phyloP scores from a whole-genome alignment of 2,797 vertebrate genomes.

The Chaunax sp. region DNA sequence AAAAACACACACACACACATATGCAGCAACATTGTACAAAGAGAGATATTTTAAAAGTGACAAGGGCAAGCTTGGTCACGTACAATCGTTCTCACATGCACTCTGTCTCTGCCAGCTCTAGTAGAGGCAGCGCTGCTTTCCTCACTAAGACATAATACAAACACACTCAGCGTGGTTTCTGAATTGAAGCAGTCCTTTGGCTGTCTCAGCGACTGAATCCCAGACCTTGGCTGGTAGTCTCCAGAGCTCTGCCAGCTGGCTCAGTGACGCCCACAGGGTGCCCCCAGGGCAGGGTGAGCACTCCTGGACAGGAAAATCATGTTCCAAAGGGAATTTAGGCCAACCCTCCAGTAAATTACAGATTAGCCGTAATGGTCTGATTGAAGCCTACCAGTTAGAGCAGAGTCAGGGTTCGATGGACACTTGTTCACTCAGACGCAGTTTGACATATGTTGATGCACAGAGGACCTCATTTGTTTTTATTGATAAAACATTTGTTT shows the following conservation, averaged over 20 bases:
- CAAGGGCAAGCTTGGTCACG: background rate
- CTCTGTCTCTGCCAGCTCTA: slow-evolving; percentile 3
- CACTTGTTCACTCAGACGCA: background rate
- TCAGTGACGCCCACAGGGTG: slow-evolving; percentile 43
- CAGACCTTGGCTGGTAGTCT: slow-evolving; percentile 70
- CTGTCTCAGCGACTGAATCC: slow-evolving; percentile 64
- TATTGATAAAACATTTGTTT: background rate
- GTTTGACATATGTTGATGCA: slow-evolving; percentile 7
- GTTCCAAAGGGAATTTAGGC: slow-evolving; percentile 67
- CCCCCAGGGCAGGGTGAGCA: slow-evolving; percentile 49
- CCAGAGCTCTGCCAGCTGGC: slow-evolving; percentile 71
- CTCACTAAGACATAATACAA: slow-evolving; percentile 32
- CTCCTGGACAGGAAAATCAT: slow-evolving; percentile 62
- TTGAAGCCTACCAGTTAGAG: slow-evolving; percentile 44
- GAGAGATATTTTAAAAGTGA: slow-evolving; percentile 8
- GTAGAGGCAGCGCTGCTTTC: slow-evolving; percentile 18
- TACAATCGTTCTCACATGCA: background rate
- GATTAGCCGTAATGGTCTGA: slow-evolving; percentile 57
- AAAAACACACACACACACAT: slow-evolving; percentile 26
- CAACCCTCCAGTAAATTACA: slow-evolving; percentile 72
- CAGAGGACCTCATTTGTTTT: background rate
- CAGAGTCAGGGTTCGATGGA: slow-evolving; percentile 19
- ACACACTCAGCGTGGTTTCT: slow-evolving; percentile 57
- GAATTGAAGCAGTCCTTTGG: slow-evolving; percentile 70
- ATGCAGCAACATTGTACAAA: slow-evolving; percentile 31